phyloP scores from a whole-genome alignment of 1,140 invertebrate genomes.

The Ctenoplectra terminalis region DNA sequence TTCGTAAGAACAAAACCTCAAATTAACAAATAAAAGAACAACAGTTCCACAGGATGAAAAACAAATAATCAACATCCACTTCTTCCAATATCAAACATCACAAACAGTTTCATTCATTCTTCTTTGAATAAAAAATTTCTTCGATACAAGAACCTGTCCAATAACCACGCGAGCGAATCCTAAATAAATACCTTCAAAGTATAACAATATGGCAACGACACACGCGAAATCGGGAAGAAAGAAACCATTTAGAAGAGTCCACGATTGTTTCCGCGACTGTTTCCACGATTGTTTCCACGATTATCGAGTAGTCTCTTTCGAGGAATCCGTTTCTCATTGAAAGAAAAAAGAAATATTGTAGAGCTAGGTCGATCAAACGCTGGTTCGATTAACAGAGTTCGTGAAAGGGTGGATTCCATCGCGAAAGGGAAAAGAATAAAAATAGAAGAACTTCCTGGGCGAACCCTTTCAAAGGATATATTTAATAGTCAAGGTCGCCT shows the following conservation, averaged over 20 bases:
- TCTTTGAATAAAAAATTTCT: too few species aligned
- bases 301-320: neutral
- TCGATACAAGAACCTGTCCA: too few species aligned
- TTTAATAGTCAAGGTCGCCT: neutral
- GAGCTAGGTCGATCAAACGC: neutral
- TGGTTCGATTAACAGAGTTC: neutral
- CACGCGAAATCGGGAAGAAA: neutral
- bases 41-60: too few species aligned
- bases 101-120: too few species aligned
- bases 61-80: too few species aligned
- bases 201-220: neutral
- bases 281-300: neutral
- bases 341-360: neutral
- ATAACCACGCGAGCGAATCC: neutral
- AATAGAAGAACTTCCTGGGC: constrained; percentile 11
- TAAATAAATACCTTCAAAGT: neutral
- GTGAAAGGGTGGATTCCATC: constrained; percentile 21
- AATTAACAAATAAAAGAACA: too few species aligned
- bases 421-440: constrained; percentile 6
- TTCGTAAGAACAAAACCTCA: too few species aligned
- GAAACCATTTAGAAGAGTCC: too few species aligned
- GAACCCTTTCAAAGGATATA: neutral
- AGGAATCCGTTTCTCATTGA: neutral
- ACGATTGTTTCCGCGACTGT: neutral
- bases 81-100: too few species aligned